A percentile compares a stretch with the other conserved stretches of the same genome.
These are phyloP conservation scores for Trialeurodes vaporariorum DNA, from an alignment of 1,140 invertebrate genomes.

Conservation along the genomic window DNA sequence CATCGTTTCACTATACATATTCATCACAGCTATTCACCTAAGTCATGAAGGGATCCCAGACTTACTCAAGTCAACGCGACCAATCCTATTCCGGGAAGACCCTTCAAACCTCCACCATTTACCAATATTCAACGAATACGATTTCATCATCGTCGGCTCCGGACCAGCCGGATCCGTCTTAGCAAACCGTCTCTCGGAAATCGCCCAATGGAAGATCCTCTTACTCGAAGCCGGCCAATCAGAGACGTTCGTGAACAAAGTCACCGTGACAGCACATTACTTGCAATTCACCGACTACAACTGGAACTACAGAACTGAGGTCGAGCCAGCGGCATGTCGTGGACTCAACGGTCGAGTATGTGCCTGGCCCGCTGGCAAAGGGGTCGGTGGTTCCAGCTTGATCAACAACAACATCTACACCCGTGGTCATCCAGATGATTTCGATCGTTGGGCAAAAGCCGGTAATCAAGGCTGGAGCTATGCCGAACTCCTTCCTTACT, in stretches of 20 bases:
- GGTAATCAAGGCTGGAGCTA: conserved; percentile 56
- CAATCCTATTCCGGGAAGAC: conserved; percentile 21
- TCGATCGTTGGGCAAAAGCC: conserved; percentile 56
- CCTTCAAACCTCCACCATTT: conserved; percentile 13
- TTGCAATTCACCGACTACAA: conserved; percentile 44
- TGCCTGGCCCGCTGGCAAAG: conserved; percentile 46
- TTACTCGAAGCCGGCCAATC: conserved; percentile 48
- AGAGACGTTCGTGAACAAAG: conserved; percentile 38
- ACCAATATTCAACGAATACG: conserved; percentile 22
- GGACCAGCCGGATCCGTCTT: conserved; percentile 38
- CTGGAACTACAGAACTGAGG: conserved; percentile 52
- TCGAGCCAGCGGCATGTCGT: conserved; percentile 35
- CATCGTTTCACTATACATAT: no score
- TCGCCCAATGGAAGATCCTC: conserved; percentile 36
- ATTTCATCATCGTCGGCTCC: conserved; percentile 24
- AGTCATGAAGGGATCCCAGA: neutral
- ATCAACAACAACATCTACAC: conserved; percentile 85
- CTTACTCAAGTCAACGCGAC: conserved; percentile 18
- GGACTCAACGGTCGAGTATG: conserved; percentile 40
- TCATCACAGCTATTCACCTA: neutral
- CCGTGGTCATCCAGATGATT: conserved; percentile 61
- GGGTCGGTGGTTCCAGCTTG: conserved; percentile 59
- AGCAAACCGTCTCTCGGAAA: conserved; percentile 15
- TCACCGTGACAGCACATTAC: conserved; percentile 26
- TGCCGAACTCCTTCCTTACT: conserved; percentile 55